Base-by-base conservation (phyloP, 2,797 vertebrate species). In the Karalla daura region DNA sequence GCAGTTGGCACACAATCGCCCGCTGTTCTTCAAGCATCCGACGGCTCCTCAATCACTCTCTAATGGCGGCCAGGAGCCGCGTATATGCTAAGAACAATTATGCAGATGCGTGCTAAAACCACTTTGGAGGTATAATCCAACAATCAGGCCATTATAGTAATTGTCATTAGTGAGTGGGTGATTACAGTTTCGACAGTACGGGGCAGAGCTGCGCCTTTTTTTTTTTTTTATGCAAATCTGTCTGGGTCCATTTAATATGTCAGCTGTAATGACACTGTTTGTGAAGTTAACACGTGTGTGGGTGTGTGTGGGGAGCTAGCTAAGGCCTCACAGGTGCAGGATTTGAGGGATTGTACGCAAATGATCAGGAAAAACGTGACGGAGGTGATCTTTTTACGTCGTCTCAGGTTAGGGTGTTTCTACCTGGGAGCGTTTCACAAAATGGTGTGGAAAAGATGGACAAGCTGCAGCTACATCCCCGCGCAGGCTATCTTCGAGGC, bases 131-230 rank as follows among this genome's bases (percentile, higher is more conserved):
- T 67, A 82, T 88, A 89, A 91, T 89, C 84, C 86, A 77, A 81
- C 86, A 88, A 86, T 88, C 84, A 80, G 81, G 82, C 85, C 86
- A 90, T 90, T 88, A 90, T 73, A 75, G 79, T 89, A 85, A 91
- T 90, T 89, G 88, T 88, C 75, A 80, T 85, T 84, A 84, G 75
- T 15, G 78, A 83, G 90, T 88, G 90, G 88, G 86, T 68, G 86
- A 87, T 85, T 83, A 79, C 50, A 54, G 74, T 69, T 81, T 52
- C 28, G 53, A 71, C 67, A 43, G 74, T 49, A 90, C 85, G 72
- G 61, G 40, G 66, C 65, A 49, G 55, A 72, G 73, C 82, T 52
- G 50, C n/a, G 18, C 60, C 47, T 72, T 61, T 73, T 86, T 88
- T 86, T 87, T 88, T 72, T 61, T 73, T 86, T 88, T 86, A 88